These are phyloP conservation scores for Tetrax tetrax DNA, from an alignment of 2,113 vertebrate species.

Conservation along the genomic window DNA sequence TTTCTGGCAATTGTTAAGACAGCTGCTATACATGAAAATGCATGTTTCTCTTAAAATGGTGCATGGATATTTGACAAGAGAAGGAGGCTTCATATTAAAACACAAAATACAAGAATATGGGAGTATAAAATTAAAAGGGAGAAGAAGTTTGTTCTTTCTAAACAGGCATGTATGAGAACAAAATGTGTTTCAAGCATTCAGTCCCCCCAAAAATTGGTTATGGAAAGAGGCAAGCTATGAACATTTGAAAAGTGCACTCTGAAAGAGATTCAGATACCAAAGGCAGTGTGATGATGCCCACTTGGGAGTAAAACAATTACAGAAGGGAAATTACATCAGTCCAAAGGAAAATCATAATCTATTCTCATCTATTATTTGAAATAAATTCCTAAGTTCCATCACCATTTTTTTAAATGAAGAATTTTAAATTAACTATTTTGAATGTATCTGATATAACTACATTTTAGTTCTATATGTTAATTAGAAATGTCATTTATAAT, in stretches of 20 bases:
- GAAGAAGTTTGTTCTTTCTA: neutral
- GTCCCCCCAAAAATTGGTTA: neutral
- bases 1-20: conserved; percentile 8
- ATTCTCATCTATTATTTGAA: neutral
- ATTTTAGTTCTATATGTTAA: neutral
- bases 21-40: conserved; percentile 45
- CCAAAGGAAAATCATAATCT: neutral
- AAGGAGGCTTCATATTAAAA: neutral
- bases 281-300: neutral
- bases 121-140: neutral
- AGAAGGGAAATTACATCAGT: neutral
- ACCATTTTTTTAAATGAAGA: neutral
- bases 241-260: neutral
- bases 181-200: neutral
- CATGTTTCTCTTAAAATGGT: neutral
- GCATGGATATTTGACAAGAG: neutral
- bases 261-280: neutral
- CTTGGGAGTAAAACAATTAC: neutral
- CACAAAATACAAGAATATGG: neutral
- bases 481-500: neutral
- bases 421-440: neutral
- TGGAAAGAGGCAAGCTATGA: neutral
- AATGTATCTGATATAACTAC: neutral
- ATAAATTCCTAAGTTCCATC: neutral
- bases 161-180: neutral